Base-by-base conservation (phyloP, 1,140 invertebrate species). In the Geopemphigus sp. region DNA sequence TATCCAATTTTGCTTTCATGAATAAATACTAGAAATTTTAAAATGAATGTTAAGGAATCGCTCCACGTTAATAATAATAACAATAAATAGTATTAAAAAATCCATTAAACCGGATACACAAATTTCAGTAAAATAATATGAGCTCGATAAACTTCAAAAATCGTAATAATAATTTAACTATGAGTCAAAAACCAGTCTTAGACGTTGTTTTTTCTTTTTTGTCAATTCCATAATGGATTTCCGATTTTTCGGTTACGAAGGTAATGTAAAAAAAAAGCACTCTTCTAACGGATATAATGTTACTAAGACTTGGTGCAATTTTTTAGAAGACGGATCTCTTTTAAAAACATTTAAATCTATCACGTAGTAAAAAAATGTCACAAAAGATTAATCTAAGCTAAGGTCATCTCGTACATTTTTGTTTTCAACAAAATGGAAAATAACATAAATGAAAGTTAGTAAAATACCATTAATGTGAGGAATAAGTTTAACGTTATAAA, bases 361-460 rank as follows among this genome's bases (percentile, higher is more conserved):
- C 66, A 68, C 22, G 47, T 68, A 68, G 50, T 50, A 29, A 68
- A 68, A 68, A 68, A 68, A 68, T 26, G 66, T 26, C 39, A 68
- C 11, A 15, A 68, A 68, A 26, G 15, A 68, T 68, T 68, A 68
- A 26, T 47, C n/a, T 26, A 24, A 26, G 47, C n/a, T 24, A 59
- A 39, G 32, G 56, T 59, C n/a, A 10, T 26, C n/a, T 11, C 32
- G 32, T 39, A 68, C 15, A 47, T 66, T 22, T 64, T 39, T 32
- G 32, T 64, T 63, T 68, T 8, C 22, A 17, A 22, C 19, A 54
- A 19, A 54, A 54, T 54, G 19, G 15, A 19, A 54, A 54, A 19
- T 19, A 54, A 54, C 19, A 54, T 54, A 54, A 54, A 19, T 54
- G 2, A 54, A 19, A 54, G 2, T 5, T 54, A 54, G 1, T 5